Evolutionary conservation across 2,113 vertebrate genomes (phyloP), one percentile per base, ranked within the genome.

Genomic region (Myodes glareolus): DNA sequence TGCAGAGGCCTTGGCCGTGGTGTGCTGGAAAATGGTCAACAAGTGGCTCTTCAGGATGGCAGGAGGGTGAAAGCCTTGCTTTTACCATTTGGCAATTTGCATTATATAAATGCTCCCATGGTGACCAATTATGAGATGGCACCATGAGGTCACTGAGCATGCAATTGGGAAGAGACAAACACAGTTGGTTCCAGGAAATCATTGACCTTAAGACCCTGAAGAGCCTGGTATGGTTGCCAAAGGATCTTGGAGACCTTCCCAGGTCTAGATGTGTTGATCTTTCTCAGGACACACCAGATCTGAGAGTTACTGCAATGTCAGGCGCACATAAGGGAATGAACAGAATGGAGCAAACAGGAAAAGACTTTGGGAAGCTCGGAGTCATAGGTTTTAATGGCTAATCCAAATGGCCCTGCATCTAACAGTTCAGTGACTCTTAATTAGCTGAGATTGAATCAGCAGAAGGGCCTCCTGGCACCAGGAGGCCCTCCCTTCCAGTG

Each of bases 401-500:
- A 86, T 84, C 84, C 76, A 82, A 96, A 95, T 95, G 81, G 80
- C 94, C 78, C 25, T 36, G 85, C 52, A 17, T 94, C 95, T 91
- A 92, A 97, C 94, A 97, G 93, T 81, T 96, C 88, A 82, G 95
- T 94, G 90, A 95, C 92, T 97, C 94, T 95, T 98, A 97, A 94
- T 97, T 97, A 97, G 92, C 93, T 94, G 92, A 94, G 85, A 92
- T 31, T 89, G 91, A 97, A 94, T 97, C 92, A 95, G 94, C 95
- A 94, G 36, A 96, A 72, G 50, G 21, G 67, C 93, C 92, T 96
- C 96, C 88, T 88, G 86, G 89, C 73, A 89, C 90, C 92, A 73
- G 72, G 67, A 94, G 88, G 25, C 67, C 95, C 92, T 96, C 72
- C 88, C 88, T 95, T 85, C 0, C 0, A 91, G 67, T 14, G 33